A percentile compares a stretch with the other conserved stretches of the same genome.
Conservation (phyloP, 2,113 vertebrate genomes). For the Petaurus breviceps region DNA sequence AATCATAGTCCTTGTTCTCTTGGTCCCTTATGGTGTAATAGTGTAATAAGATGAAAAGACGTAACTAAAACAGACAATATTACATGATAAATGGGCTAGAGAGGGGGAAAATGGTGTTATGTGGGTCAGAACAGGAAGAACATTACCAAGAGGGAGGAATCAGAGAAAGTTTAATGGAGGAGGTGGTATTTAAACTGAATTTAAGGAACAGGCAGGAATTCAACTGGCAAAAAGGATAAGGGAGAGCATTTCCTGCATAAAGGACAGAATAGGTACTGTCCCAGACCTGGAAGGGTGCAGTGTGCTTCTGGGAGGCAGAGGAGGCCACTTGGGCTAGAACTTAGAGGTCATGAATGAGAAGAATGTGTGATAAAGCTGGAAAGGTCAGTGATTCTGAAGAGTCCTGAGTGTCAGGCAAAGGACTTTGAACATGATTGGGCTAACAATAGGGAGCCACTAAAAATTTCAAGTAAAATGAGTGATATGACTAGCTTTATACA, state of each 20-base stretch:
- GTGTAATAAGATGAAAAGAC: background rate
- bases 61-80: background rate
- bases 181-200: background rate
- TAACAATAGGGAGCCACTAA: background rate
- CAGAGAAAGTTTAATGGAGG: background rate
- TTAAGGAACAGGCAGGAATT: background rate
- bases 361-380: background rate
- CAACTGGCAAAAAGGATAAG: background rate
- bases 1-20: background rate
- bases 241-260: background rate
- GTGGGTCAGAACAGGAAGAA: background rate
- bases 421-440: background rate
- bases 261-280: background rate
- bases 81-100: background rate
- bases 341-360: background rate
- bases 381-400: background rate
- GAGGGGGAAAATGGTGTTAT: background rate
- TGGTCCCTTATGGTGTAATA: background rate
- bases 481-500: background rate
- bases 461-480: background rate
- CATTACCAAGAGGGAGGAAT: background rate
- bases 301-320: background rate
- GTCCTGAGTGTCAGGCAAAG: background rate
- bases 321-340: background rate
- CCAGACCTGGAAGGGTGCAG: background rate